phyloP scores from a whole-genome alignment of 2,113 vertebrate species.

The Edolisoma coerulescens region DNA sequence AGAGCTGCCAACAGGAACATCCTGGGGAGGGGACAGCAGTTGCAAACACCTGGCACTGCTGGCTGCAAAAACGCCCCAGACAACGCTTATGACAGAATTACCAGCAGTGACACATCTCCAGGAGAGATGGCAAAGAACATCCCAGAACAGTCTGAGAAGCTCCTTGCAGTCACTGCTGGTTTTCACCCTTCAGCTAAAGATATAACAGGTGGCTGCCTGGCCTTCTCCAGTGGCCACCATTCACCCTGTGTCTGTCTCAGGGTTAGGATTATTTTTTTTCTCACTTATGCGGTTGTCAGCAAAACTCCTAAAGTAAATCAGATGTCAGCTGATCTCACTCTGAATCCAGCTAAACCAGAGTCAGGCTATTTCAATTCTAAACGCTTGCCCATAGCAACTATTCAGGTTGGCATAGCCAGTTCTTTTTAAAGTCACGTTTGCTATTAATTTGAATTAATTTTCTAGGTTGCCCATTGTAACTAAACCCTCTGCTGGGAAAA shows the following conservation, averaged over 20 bases:
- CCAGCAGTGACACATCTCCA: not conserved
- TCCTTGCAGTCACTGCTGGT: not conserved
- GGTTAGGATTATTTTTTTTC: not conserved
- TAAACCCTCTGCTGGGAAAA: not conserved
- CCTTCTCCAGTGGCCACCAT: not conserved
- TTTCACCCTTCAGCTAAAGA: not conserved
- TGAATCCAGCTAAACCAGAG: not conserved
- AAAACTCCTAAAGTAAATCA: not conserved
- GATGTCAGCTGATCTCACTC: not conserved
- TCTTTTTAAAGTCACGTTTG: not conserved
- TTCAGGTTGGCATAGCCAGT: not conserved
- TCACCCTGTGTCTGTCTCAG: not conserved
- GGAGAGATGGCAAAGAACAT: not conserved
- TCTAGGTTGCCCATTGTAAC: not conserved
- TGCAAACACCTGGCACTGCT: not conserved
- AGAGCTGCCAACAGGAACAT: not conserved
- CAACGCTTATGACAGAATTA: accelerated
- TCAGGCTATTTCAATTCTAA: not conserved
- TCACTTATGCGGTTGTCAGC: not conserved
- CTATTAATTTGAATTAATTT: not conserved
- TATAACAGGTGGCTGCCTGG: not conserved
- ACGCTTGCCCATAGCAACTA: not conserved
- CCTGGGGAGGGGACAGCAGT: not conserved
- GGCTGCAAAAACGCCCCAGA: not conserved
- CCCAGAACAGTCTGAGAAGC: not conserved